A percentile compares a stretch with the other conserved stretches of the same genome.
These are phyloP conservation scores for Tenthredo notha DNA, from an alignment of 2,888 invertebrate species.

Conservation along the genomic window DNA sequence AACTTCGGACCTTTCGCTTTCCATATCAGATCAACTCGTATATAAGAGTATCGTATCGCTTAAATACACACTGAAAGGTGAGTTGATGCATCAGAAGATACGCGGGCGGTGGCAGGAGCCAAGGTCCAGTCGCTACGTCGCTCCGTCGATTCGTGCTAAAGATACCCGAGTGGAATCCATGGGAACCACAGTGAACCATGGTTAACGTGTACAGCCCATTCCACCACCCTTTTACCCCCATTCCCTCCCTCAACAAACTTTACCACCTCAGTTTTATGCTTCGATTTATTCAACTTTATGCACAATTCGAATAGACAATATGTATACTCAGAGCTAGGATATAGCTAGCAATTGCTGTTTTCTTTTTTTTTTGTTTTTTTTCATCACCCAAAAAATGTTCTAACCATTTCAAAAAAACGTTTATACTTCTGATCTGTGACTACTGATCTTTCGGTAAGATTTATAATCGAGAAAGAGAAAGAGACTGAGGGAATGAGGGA, in stretches of 20 bases:
- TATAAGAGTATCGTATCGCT: conserved; percentile 79
- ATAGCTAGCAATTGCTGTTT: no score
- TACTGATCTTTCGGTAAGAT: conserved; percentile 23
- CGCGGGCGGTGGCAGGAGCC: conserved; percentile 76
- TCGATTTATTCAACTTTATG: conserved; percentile 45
- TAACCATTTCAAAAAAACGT: not conserved
- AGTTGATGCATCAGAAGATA: conserved; percentile 79
- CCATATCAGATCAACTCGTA: conserved; percentile 78
- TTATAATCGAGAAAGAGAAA: conserved; percentile 27
- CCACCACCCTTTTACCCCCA: conserved; percentile 57
- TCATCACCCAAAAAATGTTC: no score
- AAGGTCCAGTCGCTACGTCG: conserved; percentile 68
- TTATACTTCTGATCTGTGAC: not conserved
- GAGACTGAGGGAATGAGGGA: conserved; percentile 36
- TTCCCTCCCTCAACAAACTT: conserved; percentile 49
- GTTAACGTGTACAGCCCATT: conserved; percentile 73
- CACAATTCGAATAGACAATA: not conserved
- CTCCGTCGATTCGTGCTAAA: conserved; percentile 76
- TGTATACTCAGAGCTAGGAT: no score
- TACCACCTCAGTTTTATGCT: conserved; percentile 40
- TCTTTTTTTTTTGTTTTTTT: no score
- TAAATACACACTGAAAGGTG: conserved; percentile 79
- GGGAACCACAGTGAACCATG: conserved; percentile 76
- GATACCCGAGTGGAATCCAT: conserved; percentile 78
- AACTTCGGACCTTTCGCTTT: conserved; percentile 69